These are phyloP conservation scores for Odontamblyopus rebecca DNA, from an alignment of 2,797 vertebrate genomes.

Conservation along the genomic window DNA sequence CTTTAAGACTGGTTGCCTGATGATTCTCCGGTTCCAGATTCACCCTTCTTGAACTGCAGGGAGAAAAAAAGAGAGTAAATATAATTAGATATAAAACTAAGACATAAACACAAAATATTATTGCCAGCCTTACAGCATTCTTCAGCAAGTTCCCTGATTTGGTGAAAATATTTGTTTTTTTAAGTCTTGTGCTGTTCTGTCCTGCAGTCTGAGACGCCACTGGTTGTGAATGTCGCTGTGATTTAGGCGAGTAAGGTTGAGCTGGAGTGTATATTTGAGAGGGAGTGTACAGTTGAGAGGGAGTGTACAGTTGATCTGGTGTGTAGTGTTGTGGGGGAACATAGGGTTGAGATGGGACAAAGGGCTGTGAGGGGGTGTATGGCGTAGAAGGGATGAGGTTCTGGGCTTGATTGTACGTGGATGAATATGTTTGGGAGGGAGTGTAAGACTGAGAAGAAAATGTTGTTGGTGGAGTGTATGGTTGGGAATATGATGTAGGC, in stretches of 20 bases:
- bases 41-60: constrained; percentile 72
- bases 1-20: constrained; percentile 30
- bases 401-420: not conserved
- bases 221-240: constrained; percentile 29
- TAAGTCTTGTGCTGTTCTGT: constrained; percentile 20
- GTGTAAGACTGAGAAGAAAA: constrained; percentile 10
- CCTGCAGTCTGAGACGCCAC: constrained; percentile 13
- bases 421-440: constrained; percentile 9
- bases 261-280: constrained; percentile 1
- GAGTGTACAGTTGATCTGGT: constrained; percentile 8
- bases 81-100: constrained; percentile 10
- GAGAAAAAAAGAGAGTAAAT: constrained; percentile 2
- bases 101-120: not conserved
- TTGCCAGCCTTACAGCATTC: constrained; percentile 60
- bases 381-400: not conserved
- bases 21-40: constrained; percentile 64
- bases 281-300: constrained; percentile 14
- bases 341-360: constrained; percentile 4
- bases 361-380: not conserved
- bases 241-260: constrained; percentile 2
- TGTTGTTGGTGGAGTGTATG: constrained; percentile 18
- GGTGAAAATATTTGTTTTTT: constrained; percentile 68
- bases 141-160: constrained; percentile 75
- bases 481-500: constrained; percentile 21
- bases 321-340: not conserved